Base-by-base conservation (phyloP, 2,113 vertebrate species). In the Spea bombifrons region DNA sequence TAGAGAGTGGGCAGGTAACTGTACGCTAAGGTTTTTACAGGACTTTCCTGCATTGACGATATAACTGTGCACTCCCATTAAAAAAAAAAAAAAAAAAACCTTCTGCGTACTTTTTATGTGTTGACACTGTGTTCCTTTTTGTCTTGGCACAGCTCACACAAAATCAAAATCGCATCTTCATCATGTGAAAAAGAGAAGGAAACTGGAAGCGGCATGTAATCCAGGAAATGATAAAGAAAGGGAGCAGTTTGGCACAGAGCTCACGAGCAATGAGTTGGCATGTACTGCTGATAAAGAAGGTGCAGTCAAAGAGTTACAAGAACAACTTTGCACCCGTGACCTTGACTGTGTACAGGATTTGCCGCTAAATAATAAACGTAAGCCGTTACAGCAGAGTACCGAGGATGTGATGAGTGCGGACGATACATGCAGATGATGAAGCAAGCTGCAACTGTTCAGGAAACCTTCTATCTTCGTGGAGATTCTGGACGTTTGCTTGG, bases 1-100 rank as follows among this genome's bases (percentile, higher is more conserved):
- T 86, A 87, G 93, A 67, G 94, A 99, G 85, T 99, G 97, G 97
- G 89, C 91, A 89, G 97, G 97, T 99, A 89, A 8, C 57, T n/a
- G 12, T 68, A 15, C 5, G 10, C 49, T n/a, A 47, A 4, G 68
- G 7, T 15, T 16, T 64, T 3, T 5, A 7, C n/a, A 7, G 8
- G 5, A 61, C 59, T 3, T 59, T 9, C 15, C 55, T 13, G 2
- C 8, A 59, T 3, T 59, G 4, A 59, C 3, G 8, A 64, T 5
- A 30, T 9, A 64, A 64, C 8, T 69, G 66, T 48, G 13, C 6
- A 15, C 30, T 2, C 30, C 30, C 30, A 1, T 30, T 30, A 30
- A 30, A 30, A 5, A 71, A 47, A 47, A 16, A 69, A 7, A 48
- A 12, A 44, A 45, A 45, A 48, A 69, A 15, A 17, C 6, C 15